A percentile compares a stretch with the other conserved stretches of the same genome.
Evolutionary conservation across 2,113 vertebrate species (phyloP).

Genomic region (Pterocles orientalis): DNA sequence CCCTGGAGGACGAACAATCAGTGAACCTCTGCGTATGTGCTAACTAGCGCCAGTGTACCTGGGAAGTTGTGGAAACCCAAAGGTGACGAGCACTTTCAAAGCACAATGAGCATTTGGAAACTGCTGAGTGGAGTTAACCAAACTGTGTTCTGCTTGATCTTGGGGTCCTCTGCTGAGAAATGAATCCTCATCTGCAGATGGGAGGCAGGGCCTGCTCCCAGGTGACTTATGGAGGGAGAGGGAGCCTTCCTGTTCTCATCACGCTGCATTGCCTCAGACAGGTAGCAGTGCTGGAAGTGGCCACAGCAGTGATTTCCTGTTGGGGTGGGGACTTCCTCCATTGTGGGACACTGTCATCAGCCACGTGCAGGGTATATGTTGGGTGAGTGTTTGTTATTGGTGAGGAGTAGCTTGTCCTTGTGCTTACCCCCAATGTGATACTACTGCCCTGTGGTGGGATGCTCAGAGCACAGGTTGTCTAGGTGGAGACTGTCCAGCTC

Average conservation of each 20-base stretch:
- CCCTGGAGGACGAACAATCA: not conserved
- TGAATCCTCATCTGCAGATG: not conserved
- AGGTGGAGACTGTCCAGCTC: not conserved
- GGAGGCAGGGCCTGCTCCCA: not conserved
- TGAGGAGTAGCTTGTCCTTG: not conserved
- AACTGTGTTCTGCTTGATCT: not conserved
- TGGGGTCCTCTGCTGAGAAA: not conserved
- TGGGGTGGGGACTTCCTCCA: not conserved
- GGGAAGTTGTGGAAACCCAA: not conserved
- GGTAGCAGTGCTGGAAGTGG: not conserved
- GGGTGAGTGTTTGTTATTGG: not conserved
- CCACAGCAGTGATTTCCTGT: not conserved
- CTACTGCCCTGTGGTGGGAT: not conserved
- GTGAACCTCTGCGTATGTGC: not conserved
- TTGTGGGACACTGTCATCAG: not conserved
- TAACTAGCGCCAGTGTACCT: not conserved
- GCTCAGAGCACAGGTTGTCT: not conserved
- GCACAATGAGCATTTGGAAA: not conserved
- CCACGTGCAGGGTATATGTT: not conserved
- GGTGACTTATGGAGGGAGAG: not conserved
- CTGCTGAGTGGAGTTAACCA: not conserved
- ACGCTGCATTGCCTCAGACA: accelerated
- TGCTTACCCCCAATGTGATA: not conserved
- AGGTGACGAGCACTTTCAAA: not conserved
- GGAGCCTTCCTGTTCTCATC: not conserved